A percentile compares a stretch with the other conserved stretches of the same genome.
phyloP scores from a whole-genome alignment of 2,113 vertebrate genomes.

The Oceanites oceanicus region DNA sequence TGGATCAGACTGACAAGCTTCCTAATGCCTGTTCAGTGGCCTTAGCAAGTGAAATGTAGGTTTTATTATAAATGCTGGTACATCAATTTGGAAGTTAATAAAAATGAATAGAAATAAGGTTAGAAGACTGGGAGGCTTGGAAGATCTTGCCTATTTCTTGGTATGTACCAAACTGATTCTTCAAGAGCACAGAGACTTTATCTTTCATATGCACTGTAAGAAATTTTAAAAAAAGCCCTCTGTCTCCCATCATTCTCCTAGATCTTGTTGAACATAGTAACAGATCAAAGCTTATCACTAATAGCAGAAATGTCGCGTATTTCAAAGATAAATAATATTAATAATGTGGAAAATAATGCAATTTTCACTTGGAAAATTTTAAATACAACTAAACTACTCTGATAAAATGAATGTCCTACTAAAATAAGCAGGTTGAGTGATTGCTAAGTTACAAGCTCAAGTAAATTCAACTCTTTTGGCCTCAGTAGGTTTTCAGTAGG shows the following conservation, averaged over 20 bases:
- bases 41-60: not conserved
- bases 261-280: not conserved
- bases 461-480: not conserved
- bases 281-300: not conserved
- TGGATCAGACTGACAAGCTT: not conserved
- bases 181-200: not conserved
- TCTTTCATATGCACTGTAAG: not conserved
- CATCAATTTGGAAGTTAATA: not conserved
- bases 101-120: not conserved
- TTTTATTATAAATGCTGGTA: not conserved
- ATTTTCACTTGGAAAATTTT: not conserved
- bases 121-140: not conserved
- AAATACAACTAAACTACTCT: not conserved
- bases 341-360: not conserved
- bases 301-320: not conserved
- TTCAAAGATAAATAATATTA: not conserved
- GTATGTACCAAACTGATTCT: not conserved
- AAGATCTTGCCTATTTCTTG: not conserved
- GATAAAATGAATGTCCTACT: not conserved
- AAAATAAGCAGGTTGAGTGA: not conserved
- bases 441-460: not conserved
- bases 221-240: not conserved
- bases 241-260: not conserved
- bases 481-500: not conserved
- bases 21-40: not conserved